Conservation (phyloP, 2,888 invertebrate species). For the Spisula solida region DNA sequence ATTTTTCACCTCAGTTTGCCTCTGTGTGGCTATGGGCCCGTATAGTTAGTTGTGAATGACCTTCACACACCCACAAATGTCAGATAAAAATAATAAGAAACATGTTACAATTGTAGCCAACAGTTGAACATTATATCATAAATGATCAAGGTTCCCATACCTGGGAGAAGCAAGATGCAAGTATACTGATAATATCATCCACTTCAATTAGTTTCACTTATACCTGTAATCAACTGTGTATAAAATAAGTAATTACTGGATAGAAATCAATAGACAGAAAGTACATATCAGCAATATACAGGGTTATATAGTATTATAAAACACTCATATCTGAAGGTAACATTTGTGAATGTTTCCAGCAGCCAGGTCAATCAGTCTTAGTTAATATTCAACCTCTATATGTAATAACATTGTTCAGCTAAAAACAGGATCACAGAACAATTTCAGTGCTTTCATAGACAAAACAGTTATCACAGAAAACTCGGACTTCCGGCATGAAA, state of each 20-base stretch:
- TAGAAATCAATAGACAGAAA: background rate
- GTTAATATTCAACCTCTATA: too few relatives aligned
- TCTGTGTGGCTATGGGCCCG: too few relatives aligned
- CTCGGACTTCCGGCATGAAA: too few relatives aligned
- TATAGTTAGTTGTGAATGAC: background rate
- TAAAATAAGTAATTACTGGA: conserved; percentile 2
- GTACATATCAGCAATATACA: background rate
- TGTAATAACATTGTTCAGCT: too few relatives aligned
- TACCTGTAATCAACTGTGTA: conserved; percentile 26
- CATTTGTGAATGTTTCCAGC: background rate
- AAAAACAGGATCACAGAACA: too few relatives aligned
- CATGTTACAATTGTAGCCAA: background rate
- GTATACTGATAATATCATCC: background rate
- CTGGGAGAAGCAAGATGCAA: background rate
- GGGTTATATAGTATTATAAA: background rate
- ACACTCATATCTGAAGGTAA: background rate
- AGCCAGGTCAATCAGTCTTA: too few relatives aligned
- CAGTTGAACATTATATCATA: background rate
- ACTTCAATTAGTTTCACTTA: conserved; percentile 4
- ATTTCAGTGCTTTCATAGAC: too few relatives aligned
- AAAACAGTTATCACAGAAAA: too few relatives aligned
- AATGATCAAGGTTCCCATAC: background rate
- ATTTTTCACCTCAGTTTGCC: too few relatives aligned
- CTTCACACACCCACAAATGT: background rate
- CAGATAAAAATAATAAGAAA: too few relatives aligned